Conservation (phyloP, 2,888 invertebrate genomes). For the Itoplectis maculator region DNA sequence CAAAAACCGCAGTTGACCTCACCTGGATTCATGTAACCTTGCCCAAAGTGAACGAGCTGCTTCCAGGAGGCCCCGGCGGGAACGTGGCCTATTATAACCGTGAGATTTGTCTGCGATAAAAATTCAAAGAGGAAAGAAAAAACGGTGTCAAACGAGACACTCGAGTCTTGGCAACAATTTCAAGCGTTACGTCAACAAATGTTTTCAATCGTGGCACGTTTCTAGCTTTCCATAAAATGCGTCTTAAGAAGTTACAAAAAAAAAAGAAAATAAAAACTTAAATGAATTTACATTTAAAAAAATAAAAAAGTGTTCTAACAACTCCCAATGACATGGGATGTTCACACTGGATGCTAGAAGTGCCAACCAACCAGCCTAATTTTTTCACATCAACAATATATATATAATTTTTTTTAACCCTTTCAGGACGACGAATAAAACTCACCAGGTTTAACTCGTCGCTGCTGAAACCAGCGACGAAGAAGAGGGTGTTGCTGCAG, state of each 20-base stretch:
- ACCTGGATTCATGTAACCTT: conserved; percentile 81
- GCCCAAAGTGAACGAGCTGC: conserved; percentile 81
- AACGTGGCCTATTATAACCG: conserved; percentile 79
- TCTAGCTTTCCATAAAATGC: neutral
- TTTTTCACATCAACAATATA: neutral
- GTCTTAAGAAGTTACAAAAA: too few relatives aligned
- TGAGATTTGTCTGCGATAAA: conserved; percentile 75
- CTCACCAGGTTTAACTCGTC: conserved; percentile 74
- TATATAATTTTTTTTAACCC: neutral
- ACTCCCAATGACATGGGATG: too few relatives aligned
- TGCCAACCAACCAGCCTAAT: neutral
- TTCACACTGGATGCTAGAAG: too few relatives aligned
- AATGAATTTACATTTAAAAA: too few relatives aligned
- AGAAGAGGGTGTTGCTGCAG: conserved; percentile 79
- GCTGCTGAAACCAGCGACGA: conserved; percentile 76
- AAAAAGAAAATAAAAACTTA: too few relatives aligned
- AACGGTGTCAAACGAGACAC: neutral
- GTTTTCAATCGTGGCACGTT: too few relatives aligned
- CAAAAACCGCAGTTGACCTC: conserved; percentile 23
- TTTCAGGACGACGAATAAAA: neutral
- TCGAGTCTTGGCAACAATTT: neutral
- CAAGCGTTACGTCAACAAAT: too few relatives aligned
- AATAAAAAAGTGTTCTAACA: too few relatives aligned
- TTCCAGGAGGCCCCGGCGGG: conserved; percentile 83
- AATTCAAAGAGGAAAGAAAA: conserved; percentile 7